These are phyloP conservation scores for Dasyurus viverrinus DNA, from an alignment of 2,113 vertebrate species.

Conservation along the genomic window DNA sequence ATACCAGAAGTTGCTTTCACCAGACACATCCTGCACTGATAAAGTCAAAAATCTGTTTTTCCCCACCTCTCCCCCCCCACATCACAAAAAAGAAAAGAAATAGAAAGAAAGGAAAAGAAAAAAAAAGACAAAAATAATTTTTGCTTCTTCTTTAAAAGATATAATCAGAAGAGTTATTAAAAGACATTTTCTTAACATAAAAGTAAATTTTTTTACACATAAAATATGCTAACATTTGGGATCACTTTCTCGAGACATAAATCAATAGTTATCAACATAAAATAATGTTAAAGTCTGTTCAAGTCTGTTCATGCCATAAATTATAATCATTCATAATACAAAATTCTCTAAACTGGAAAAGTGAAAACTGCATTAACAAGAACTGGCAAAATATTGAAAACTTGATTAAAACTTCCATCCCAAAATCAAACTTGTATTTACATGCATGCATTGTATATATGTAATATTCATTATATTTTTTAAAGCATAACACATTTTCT, in stretches of 20 bases:
- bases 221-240: slow-evolving; percentile 37
- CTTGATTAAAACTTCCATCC: slow-evolving; percentile 21
- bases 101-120: neutral
- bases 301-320: slow-evolving; percentile 22
- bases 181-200: slow-evolving; percentile 27
- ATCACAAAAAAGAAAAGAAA: neutral
- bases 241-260: slow-evolving; percentile 26
- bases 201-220: slow-evolving; percentile 33
- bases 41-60: neutral
- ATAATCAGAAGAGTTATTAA: neutral
- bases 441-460: slow-evolving; percentile 18
- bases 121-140: neutral
- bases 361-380: slow-evolving; percentile 33
- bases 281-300: slow-evolving; percentile 45
- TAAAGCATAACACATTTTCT: slow-evolving; percentile 28
- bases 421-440: slow-evolving; percentile 52
- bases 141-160: neutral
- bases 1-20: neutral
- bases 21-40: neutral
- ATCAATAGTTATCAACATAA: slow-evolving; percentile 32
- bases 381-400: slow-evolving; percentile 48
- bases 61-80: neutral
- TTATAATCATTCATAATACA: slow-evolving; percentile 33
- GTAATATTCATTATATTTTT: neutral
- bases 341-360: slow-evolving; percentile 53